These are phyloP conservation scores for Galemys pyrenaicus DNA, from an alignment of 2,113 vertebrate species.

Conservation along the genomic window DNA sequence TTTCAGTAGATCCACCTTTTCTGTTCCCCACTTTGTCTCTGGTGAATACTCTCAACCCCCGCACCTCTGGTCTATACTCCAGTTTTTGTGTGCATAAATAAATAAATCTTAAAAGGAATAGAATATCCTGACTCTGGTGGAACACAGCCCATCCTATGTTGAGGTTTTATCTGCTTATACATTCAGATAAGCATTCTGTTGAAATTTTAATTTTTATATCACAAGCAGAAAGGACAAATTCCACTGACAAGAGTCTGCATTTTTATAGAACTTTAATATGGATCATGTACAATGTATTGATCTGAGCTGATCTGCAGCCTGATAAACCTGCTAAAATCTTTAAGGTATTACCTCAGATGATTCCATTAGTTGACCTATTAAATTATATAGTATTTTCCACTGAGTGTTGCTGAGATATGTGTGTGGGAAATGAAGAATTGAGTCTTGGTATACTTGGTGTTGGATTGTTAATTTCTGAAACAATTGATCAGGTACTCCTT, in stretches of 20 bases:
- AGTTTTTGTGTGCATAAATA: too few species aligned
- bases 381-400: conserved; percentile 46
- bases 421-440: conserved; percentile 47
- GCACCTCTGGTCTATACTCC: too few species aligned
- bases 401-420: conserved; percentile 42
- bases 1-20: too few species aligned
- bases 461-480: conserved; percentile 52
- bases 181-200: conserved; percentile 4
- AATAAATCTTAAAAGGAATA: too few species aligned
- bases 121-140: background rate
- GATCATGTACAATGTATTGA: background rate
- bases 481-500: background rate
- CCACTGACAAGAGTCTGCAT: conserved; percentile 5
- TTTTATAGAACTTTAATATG: background rate
- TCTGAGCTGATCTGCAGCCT: background rate
- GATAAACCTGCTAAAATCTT: background rate
- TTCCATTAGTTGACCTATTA: conserved; percentile 1
- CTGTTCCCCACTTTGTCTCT: too few species aligned
- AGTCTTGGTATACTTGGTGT: background rate
- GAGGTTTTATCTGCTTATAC: conserved; percentile 23
- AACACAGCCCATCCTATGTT: background rate
- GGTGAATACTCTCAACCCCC: too few species aligned
- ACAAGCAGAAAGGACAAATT: background rate
- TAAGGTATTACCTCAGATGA: background rate
- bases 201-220: background rate